A percentile compares a stretch with the other conserved stretches of the same genome.
Evolutionary conservation across 35 echinoderm and acorn worm species (phyloP).

Genomic region (Lytechinus pictus): DNA sequence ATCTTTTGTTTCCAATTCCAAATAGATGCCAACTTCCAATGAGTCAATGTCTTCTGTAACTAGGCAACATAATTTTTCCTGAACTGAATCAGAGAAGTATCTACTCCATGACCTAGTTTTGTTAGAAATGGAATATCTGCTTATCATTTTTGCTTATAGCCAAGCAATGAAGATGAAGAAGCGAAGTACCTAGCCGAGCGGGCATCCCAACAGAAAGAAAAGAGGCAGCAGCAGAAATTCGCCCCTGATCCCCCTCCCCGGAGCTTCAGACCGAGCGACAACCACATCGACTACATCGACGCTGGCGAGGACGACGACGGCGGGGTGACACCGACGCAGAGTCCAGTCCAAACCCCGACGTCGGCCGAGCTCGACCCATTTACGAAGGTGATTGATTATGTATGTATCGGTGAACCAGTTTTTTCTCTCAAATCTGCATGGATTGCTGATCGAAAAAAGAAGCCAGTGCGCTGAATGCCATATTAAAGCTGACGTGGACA

Average conservation of each 20-base stretch:
- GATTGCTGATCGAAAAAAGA: slow-evolving; percentile 60
- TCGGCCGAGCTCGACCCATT: slow-evolving; percentile 76
- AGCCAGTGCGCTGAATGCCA: neutral
- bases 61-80: too few relatives aligned
- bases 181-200: slow-evolving; percentile 80
- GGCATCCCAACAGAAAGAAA: slow-evolving; percentile 89
- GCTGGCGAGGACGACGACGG: slow-evolving; percentile 67
- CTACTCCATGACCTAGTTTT: too few relatives aligned
- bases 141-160: slow-evolving; percentile 14
- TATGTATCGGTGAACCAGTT: slow-evolving; percentile 76
- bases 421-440: slow-evolving; percentile 47
- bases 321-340: slow-evolving; percentile 58
- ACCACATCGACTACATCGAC: slow-evolving; percentile 81
- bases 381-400: slow-evolving; percentile 92
- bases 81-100: too few relatives aligned
- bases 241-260: slow-evolving; percentile 51
- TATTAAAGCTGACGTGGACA: neutral
- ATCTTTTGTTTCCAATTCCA: too few relatives aligned
- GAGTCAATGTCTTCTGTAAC: too few relatives aligned
- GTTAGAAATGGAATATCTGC: too few relatives aligned
- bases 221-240: slow-evolving; percentile 67
- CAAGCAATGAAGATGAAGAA: slow-evolving; percentile 87
- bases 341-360: slow-evolving; percentile 72
- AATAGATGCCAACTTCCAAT: too few relatives aligned
- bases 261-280: slow-evolving; percentile 54